These are phyloP conservation scores for Campopleginae sp. DNA, from an alignment of 2,888 invertebrate genomes.

Conservation along the genomic window DNA sequence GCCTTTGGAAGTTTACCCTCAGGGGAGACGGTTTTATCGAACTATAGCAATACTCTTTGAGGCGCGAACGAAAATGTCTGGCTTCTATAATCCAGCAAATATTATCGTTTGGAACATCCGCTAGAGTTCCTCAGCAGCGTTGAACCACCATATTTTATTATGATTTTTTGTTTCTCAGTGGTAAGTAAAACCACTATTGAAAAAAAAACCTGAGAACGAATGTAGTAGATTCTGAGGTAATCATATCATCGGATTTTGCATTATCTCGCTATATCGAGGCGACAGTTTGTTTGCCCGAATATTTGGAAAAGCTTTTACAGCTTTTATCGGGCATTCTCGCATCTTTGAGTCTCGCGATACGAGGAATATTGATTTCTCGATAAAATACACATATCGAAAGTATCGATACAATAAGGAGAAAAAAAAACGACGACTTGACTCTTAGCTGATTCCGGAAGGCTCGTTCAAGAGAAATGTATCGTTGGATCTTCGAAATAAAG, in stretches of 20 bases:
- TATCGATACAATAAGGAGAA: not conserved
- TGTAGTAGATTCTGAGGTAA: not conserved
- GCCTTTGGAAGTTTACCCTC: constrained; percentile 57
- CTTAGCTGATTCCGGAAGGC: constrained; percentile 1
- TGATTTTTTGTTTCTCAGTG: not conserved
- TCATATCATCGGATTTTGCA: not conserved
- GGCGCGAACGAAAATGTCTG: constrained; percentile 26
- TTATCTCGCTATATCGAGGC: not conserved
- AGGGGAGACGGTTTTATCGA: constrained; percentile 51
- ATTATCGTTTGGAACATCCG: constrained; percentile 30
- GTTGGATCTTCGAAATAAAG: not conserved
- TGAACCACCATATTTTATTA: not conserved
- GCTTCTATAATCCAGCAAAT: constrained; percentile 39
- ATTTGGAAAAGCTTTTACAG: constrained; percentile 6
- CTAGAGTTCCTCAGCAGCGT: not conserved
- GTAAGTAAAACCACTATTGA: not conserved
- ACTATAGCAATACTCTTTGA: constrained; percentile 39
- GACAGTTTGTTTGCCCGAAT: not conserved
- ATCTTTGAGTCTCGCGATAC: not conserved
- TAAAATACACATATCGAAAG: not conserved
- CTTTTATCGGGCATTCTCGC: not conserved
- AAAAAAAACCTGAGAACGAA: not conserved
- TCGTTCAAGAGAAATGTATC: constrained; percentile 5
- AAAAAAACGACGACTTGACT: constrained; percentile 20
- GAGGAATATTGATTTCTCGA: not conserved